Conservation (phyloP, 2,797 vertebrate species). For the Carduelis carduelis region DNA sequence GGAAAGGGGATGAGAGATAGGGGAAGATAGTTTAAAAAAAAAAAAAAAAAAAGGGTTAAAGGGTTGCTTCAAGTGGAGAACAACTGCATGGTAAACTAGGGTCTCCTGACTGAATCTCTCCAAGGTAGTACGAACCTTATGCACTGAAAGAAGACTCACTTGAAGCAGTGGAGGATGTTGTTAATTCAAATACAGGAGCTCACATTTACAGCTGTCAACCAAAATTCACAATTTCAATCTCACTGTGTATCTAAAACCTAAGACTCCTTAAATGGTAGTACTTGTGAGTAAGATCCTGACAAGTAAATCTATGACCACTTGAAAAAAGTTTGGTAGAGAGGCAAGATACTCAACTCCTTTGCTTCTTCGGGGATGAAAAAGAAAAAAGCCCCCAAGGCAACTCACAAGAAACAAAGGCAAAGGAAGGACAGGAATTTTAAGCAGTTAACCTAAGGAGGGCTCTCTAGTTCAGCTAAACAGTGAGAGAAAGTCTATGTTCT, state of each 20-base stretch:
- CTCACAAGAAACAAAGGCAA: not conserved
- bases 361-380: not conserved
- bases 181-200: not conserved
- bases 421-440: not conserved
- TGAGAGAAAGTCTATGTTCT: not conserved
- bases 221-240: not conserved
- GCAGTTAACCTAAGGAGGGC: not conserved
- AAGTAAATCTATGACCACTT: not conserved
- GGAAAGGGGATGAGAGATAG: too few species aligned
- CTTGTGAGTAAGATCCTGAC: not conserved
- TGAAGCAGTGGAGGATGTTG: not conserved
- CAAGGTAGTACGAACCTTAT: not conserved
- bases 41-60: too few species aligned
- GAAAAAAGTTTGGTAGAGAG: not conserved
- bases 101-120: not conserved
- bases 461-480: not conserved
- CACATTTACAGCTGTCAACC: not conserved
- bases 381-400: not conserved
- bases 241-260: not conserved
- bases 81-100: not conserved
- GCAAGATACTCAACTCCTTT: not conserved
- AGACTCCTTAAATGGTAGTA: not conserved
- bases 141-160: not conserved
- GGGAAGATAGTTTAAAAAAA: too few species aligned
- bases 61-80: not conserved